Evolutionary conservation across 2,113 vertebrate species (phyloP).

Genomic region (Mesitornis unicolor): DNA sequence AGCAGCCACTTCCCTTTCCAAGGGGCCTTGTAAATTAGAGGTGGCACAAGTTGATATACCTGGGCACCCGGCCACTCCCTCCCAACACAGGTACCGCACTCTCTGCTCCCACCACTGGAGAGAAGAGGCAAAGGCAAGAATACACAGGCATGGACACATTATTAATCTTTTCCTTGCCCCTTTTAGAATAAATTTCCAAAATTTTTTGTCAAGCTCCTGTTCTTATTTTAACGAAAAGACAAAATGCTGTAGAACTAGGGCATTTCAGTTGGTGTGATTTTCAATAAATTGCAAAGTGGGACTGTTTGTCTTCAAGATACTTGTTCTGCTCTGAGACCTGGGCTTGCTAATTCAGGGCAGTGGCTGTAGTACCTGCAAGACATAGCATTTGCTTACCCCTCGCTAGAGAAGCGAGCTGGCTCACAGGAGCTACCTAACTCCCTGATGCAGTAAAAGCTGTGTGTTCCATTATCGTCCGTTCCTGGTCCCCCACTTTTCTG

Average conservation of each 20-base stretch:
- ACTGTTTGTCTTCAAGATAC: neutral
- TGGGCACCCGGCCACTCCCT: neutral
- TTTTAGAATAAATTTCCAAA: neutral
- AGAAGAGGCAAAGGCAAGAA: neutral
- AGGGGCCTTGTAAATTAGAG: neutral
- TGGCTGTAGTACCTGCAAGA: neutral
- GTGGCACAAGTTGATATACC: neutral
- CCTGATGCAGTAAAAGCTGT: neutral
- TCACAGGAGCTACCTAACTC: neutral
- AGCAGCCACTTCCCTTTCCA: neutral
- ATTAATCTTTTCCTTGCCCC: neutral
- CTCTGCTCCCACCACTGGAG: neutral
- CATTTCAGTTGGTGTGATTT: neutral
- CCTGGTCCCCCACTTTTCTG: neutral
- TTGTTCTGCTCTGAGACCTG: neutral
- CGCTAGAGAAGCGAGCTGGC: neutral
- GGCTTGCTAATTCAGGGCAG: neutral
- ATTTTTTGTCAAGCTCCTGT: neutral
- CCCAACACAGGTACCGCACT: rapidly evolving
- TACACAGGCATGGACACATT: neutral
- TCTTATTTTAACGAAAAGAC: neutral
- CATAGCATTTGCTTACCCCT: neutral
- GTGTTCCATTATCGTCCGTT: rapidly evolving
- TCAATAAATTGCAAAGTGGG: neutral
- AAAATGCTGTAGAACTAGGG: neutral